Evolutionary conservation across 2,888 invertebrate genomes (phyloP).

Genomic region (Aporophyla nigra): DNA sequence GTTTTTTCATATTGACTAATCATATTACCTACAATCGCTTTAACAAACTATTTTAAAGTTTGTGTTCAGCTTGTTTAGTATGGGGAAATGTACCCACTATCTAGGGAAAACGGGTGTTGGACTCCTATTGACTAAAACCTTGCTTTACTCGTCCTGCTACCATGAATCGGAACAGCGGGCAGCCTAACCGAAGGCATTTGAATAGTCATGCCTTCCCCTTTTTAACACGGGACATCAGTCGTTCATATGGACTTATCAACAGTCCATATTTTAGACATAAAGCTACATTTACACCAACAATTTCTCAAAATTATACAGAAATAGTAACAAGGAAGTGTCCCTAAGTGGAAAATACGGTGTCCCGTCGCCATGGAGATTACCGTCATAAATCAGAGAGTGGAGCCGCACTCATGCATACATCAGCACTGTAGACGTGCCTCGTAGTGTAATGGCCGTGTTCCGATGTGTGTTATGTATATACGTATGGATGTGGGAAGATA

Average conservation of each 20-base stretch:
- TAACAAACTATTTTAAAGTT: no score
- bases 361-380: constrained; percentile 73
- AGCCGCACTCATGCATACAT: constrained; percentile 65
- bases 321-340: constrained; percentile 52
- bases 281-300: constrained; percentile 6
- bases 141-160: neutral
- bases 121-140: neutral
- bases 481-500: constrained; percentile 1
- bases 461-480: neutral
- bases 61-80: neutral
- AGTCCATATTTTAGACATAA: neutral
- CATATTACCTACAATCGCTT: neutral
- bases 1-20: neutral
- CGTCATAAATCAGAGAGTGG: constrained; percentile 73
- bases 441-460: constrained; percentile 39
- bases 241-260: neutral
- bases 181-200: neutral
- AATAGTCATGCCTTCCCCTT: neutral
- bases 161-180: no score
- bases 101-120: neutral
- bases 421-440: constrained; percentile 56
- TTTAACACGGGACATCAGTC: no score
- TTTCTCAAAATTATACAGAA: constrained; percentile 51
- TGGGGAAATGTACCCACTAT: neutral
- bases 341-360: constrained; percentile 73